Base-by-base conservation (phyloP, 2,113 vertebrate genomes). In the Clarias batrachus region DNA sequence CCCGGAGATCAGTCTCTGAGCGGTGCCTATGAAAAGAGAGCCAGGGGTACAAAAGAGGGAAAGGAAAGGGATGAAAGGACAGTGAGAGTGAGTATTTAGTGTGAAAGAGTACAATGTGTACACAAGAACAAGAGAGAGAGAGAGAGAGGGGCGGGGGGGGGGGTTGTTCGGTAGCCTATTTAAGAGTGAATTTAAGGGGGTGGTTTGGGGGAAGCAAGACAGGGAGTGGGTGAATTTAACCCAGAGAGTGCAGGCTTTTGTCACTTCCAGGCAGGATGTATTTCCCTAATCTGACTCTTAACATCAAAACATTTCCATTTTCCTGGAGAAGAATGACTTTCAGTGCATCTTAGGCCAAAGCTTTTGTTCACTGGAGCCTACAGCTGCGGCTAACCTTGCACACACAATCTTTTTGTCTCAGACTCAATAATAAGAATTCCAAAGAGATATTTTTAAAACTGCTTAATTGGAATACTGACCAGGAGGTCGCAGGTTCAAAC, bases 251-350 rank as follows among this genome's bases (percentile, higher is more conserved):
- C 83, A 74, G 54, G 81, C 48, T 27, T 85, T 63, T 68, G 81
- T 79, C 87, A 82, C 77, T 79, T 68, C 60, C 70, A 79, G n/a
- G 73, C 70, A 82, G 59, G n/a, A 27, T 71, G 37, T 63, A 30
- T 73, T 74, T 19, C 83, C 73, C 84, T 89, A 89, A 86, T 87
- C 79, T 77, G 54, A 62, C 60, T 48, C n/a, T 37, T 37, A 76
- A 12, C 17, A 37, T 81, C 82, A 87, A 83, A 84, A 59, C 57
- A 87, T 85, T 76, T 82, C 48, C 76, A 14, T 54, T 83, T 74
- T 71, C 77, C 60, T 56, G 0, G 65, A 87, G 71, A 85, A 74
- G 41, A 41, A 68, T 82, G 65, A 71, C 74, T 87, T 12, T 27
- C 10, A 60, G 79, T 59, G 37, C 60, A 59, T 59, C 82, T 76